Base-by-base conservation (phyloP, 2,797 vertebrate species). In the Garrulus glandarius region DNA sequence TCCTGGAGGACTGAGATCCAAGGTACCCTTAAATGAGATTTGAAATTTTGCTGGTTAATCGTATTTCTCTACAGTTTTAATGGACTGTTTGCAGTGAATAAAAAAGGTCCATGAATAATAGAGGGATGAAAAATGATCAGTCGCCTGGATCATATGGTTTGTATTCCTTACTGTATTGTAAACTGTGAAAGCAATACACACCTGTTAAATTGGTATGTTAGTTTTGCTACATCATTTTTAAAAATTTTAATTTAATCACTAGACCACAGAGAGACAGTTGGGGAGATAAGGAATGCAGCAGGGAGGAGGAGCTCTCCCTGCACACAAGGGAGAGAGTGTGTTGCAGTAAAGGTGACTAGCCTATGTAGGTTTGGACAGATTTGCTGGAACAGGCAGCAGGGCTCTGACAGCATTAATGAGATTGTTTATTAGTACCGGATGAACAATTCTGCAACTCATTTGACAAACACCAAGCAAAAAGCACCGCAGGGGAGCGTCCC, bases 351-450 rank as follows among this genome's bases (percentile, higher is more conserved):
- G 80, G 88, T 86, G 57, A 61, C 92, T 93, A 47, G 89, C 59
- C 92, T 82, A 55, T 86, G 95, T 94, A 88, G 92, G 92, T 70
- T 96, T 96, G 91, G 95, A 94, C 93, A 96, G 92, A 95, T 94
- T 95, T 89, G 57, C 88, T 87, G 84, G 93, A 95, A 92, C 88
- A 89, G 85, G 91, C 90, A 95, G 87, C 84, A 78, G 87, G 81
- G 86, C 82, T 96, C 91, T 95, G 91, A 46, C 93, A 93, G 93
- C 89, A 87, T 96, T 97, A 96, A 97, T 97, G 93, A 96, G 96
- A 91, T 95, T 96, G 95, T 97, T 97, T 96, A 97, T 97, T 97
- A 97, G 95, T 94, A 92, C 67, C 65, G 95, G 95, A 95, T 97
- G 96, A 96, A 84, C 92, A 97, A 91, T 93, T 97, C 92, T 93